Evolutionary conservation across 2,888 invertebrate species (phyloP).

Genomic region (Tanytarsus gracilentus): DNA sequence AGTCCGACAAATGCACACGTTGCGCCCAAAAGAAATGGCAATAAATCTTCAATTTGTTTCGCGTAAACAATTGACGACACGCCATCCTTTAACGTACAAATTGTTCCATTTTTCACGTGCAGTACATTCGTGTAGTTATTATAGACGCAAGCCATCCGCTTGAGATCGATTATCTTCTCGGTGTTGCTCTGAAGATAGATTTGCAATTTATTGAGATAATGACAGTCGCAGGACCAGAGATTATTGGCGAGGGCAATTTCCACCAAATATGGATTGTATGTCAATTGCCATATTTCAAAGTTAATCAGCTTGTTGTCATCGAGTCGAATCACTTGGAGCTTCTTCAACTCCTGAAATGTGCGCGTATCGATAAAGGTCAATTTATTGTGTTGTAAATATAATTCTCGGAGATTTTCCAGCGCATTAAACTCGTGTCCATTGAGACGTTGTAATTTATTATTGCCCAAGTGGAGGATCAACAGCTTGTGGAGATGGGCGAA

Average conservation of each 20-base stretch:
- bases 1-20: constrained; percentile 68
- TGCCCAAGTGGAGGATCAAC: constrained; percentile 73
- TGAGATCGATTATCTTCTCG: constrained; percentile 71
- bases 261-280: constrained; percentile 74
- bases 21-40: constrained; percentile 68
- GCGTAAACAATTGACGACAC: constrained; percentile 66
- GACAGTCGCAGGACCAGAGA: constrained; percentile 87
- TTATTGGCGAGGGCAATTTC: constrained; percentile 76
- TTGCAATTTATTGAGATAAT: constrained; percentile 68
- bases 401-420: constrained; percentile 70
- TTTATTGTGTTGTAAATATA: constrained; percentile 79
- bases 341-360: constrained; percentile 71
- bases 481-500: constrained; percentile 79
- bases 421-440: constrained; percentile 75
- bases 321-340: constrained; percentile 72
- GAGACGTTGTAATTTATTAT: constrained; percentile 70
- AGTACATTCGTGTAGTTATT: constrained; percentile 64
- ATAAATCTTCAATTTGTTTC: constrained; percentile 61
- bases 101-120: constrained; percentile 68
- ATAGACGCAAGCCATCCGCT: constrained; percentile 65
- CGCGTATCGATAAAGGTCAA: constrained; percentile 74
- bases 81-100: constrained; percentile 63
- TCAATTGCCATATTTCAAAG: constrained; percentile 80
- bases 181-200: constrained; percentile 69
- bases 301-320: constrained; percentile 74